These are phyloP conservation scores for Sinella curviseta DNA, from an alignment of 1,140 invertebrate genomes.

Conservation along the genomic window DNA sequence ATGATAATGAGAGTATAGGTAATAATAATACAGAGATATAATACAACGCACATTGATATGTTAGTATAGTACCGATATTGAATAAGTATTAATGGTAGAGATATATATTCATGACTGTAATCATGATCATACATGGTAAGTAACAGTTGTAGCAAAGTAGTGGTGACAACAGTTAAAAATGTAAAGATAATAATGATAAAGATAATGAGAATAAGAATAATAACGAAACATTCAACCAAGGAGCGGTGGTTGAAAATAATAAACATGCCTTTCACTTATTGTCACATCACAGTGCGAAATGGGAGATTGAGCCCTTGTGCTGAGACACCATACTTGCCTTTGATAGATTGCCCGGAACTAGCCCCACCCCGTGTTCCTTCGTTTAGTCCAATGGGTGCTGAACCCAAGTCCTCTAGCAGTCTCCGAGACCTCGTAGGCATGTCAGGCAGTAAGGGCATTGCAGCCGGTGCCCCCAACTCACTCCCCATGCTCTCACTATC, in stretches of 20 bases:
- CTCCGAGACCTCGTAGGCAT: conserved; percentile 64
- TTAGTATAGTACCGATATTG: too few relatives aligned
- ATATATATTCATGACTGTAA: too few relatives aligned
- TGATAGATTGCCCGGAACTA: conserved; percentile 48
- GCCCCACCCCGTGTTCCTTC: conserved; percentile 24
- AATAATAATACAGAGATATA: too few relatives aligned
- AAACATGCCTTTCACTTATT: conserved; percentile 35
- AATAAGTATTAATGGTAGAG: too few relatives aligned
- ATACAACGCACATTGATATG: too few relatives aligned
- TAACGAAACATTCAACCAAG: neutral
- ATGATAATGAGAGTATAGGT: too few relatives aligned
- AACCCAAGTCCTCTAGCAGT: conserved; percentile 64
- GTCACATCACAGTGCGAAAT: conserved; percentile 49
- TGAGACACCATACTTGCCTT: conserved; percentile 54
- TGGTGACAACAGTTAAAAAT: too few relatives aligned
- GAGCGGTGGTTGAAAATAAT: neutral
- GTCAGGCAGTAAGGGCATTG: conserved; percentile 66
- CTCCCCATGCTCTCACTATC: conserved; percentile 53
- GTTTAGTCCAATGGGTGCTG: conserved; percentile 57
- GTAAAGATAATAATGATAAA: too few relatives aligned
- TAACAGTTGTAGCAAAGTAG: too few relatives aligned
- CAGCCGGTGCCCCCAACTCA: conserved; percentile 58
- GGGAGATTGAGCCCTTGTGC: conserved; percentile 43
- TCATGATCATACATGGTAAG: too few relatives aligned
- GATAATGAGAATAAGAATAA: too few relatives aligned